Evolutionary conservation across 2,888 invertebrate genomes (phyloP).

Genomic region (Heterodera filipjevi): DNA sequence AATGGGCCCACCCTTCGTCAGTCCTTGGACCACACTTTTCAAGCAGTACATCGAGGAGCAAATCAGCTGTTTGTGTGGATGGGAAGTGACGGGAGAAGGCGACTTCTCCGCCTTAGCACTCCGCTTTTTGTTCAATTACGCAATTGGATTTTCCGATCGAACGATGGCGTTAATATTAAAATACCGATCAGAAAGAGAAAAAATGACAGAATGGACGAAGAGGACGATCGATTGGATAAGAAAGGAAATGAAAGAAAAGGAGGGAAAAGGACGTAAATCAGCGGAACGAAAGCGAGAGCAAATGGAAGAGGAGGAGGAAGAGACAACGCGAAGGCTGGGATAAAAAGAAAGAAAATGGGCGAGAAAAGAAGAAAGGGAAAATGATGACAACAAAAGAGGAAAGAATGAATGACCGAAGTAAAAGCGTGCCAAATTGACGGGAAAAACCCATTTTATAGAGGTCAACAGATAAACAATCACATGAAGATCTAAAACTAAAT

Average conservation of each 20-base stretch:
- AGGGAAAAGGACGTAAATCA: background rate
- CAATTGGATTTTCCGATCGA: slow-evolving; percentile 57
- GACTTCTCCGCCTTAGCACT: slow-evolving; percentile 38
- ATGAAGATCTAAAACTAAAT: background rate
- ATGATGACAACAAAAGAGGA: background rate
- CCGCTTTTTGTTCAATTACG: slow-evolving; percentile 56
- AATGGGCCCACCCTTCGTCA: slow-evolving; percentile 16
- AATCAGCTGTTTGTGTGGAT: slow-evolving; percentile 5
- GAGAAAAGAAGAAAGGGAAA: background rate
- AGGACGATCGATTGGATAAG: slow-evolving; percentile 22
- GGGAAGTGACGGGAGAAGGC: background rate
- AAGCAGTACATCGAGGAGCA: background rate
- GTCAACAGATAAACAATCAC: no score
- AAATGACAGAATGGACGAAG: background rate
- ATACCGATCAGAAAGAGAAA: background rate
- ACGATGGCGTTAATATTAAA: slow-evolving; percentile 45
- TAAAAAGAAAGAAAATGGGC: background rate
- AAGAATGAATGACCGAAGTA: no score
- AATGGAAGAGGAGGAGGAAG: background rate
- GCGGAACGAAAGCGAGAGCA: background rate
- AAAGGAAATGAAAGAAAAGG: background rate
- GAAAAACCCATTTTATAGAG: no score
- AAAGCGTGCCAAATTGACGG: no score
- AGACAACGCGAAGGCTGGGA: background rate
- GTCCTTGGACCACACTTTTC: background rate